Base-by-base conservation (phyloP, 64 coral and sea anemone species). In the Acropora yongei region DNA sequence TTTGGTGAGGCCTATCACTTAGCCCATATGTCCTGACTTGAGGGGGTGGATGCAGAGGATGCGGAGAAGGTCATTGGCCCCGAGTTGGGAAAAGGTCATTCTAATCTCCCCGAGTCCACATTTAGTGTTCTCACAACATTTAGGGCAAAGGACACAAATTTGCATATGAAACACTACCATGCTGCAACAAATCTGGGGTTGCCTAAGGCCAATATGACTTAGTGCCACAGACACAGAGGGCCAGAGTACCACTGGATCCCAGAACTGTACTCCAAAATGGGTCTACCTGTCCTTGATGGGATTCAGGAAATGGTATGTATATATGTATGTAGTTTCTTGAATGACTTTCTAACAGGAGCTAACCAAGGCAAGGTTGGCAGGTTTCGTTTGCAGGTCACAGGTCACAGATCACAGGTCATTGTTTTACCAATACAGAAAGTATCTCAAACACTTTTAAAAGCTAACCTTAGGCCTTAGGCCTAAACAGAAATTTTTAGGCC, bases 11-110 rank as follows among this genome's bases (percentile, higher is more conserved):
- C 44, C 41, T 88, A 93, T 16, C 91, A 80, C 84, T 93, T 76
- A 19, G 43, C 46, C 39, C 43, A 79, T 30, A 30, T 73, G 47
- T 71, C 6, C 57, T 93, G 60, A 87, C 40, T 20, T 93, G 91
- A 30, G 30, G 30, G 30, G 30, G 30, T 30, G 30, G 30, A 30
- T 30, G 30, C 30, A 30, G 30, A 30, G 4, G 65, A 83, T n/a
- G 85, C 68, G 41, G 92, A 89, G 86, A 47, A 83, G 3, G 68
- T 94, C n/a, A 93, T 88, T 46, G 74, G 84, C n/a, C 67, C 68
- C 1, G 50, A 9, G 5, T 55, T 1, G 50, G 50, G 50, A 55
- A 55, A 55, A 9, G 50, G 50, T 55, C 5, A 80, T 16, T 69
- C 67, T 14, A 69, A 69, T 69, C 12, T 69, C 6, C 77, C 77